Conservation (phyloP, 1,140 invertebrate species). For the Penaeus indicus region DNA sequence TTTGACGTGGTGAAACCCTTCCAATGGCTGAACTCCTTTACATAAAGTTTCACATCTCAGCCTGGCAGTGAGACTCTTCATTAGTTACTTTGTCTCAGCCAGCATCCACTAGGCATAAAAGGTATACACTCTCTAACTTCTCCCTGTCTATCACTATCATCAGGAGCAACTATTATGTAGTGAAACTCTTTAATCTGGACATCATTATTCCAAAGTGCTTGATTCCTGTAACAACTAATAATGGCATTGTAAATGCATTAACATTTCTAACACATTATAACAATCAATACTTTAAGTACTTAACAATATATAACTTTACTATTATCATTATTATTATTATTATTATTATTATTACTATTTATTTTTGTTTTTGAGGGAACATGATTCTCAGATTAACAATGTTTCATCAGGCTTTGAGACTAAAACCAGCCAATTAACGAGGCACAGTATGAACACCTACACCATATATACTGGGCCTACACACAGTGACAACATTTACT, state of each 20-base stretch:
- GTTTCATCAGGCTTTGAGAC: constrained; percentile 32
- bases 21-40: constrained; percentile 41
- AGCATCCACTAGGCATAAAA: constrained; percentile 45
- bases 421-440: constrained; percentile 33
- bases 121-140: constrained; percentile 38
- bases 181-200: constrained; percentile 45
- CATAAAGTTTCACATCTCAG: constrained; percentile 34
- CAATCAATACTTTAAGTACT: constrained; percentile 35
- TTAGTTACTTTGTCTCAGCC: constrained; percentile 23
- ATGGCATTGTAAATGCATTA: too few species aligned
- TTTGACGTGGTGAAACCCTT: constrained; percentile 33
- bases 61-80: constrained; percentile 1
- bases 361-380: neutral
- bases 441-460: constrained; percentile 34
- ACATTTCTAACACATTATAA: neutral
- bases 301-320: constrained; percentile 35
- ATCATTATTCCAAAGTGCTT: constrained; percentile 15
- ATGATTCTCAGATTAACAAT: constrained; percentile 33
- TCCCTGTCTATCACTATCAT: constrained; percentile 40
- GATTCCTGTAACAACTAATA: neutral
- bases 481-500: constrained; percentile 32
- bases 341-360: neutral
- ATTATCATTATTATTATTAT: constrained; percentile 33
- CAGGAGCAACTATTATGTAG: constrained; percentile 43
- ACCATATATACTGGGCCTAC: constrained; percentile 34